Evolutionary conservation across 2,113 vertebrate species (phyloP).

Genomic region (Anoura caudifer): DNA sequence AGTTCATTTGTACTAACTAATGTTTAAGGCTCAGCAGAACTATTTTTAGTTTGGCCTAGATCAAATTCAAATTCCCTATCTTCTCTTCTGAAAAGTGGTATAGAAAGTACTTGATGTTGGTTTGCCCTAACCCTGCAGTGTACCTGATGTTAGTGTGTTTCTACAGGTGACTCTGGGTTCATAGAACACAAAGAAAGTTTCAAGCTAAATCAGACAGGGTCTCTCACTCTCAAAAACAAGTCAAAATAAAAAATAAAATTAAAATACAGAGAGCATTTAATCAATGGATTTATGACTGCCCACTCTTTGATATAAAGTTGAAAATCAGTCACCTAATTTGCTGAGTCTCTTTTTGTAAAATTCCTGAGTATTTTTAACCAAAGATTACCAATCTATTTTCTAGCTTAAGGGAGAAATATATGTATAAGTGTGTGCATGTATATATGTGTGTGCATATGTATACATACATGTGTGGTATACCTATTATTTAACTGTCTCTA

Average conservation of each 20-base stretch:
- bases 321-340: background rate
- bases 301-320: background rate
- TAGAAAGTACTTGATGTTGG: background rate
- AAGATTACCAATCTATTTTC: background rate
- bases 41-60: background rate
- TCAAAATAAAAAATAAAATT: background rate
- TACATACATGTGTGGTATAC: fast-evolving
- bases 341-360: background rate
- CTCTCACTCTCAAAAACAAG: background rate
- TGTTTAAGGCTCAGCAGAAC: background rate
- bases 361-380: background rate
- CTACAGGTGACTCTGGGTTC: background rate
- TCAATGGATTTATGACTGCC: background rate
- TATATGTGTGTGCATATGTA: background rate
- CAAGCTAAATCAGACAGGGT: background rate
- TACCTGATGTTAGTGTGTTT: background rate
- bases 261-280: background rate
- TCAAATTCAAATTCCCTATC: background rate
- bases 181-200: background rate
- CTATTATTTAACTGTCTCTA: background rate
- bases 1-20: background rate
- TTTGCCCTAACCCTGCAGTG: background rate
- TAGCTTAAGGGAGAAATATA: background rate
- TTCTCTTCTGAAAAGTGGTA: background rate
- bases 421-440: background rate